These are phyloP conservation scores for Sternotherus odoratus DNA, from an alignment of 2,797 vertebrate species.

Conservation along the genomic window DNA sequence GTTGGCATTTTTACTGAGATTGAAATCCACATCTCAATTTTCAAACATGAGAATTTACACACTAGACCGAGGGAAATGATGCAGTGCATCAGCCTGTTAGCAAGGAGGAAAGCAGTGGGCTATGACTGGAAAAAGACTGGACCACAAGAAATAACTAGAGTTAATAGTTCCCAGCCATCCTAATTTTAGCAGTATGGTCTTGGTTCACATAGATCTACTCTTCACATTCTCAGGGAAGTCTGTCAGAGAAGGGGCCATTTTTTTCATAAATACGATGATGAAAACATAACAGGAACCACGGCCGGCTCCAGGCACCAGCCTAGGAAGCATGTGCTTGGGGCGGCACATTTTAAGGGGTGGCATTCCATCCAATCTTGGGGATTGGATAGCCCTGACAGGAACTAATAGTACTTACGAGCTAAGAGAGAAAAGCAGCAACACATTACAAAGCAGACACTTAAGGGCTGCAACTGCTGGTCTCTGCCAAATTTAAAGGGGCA, in stretches of 20 bases:
- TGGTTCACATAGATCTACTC: not conserved
- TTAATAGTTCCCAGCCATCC: not conserved
- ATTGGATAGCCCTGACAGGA: too few species aligned
- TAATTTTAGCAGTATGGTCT: constrained; percentile 9
- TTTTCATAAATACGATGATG: not conserved
- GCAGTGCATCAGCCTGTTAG: not conserved
- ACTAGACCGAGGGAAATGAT: not conserved
- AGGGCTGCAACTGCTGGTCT: not conserved
- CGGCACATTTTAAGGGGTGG: too few species aligned
- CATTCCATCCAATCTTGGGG: too few species aligned
- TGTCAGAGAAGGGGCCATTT: not conserved
- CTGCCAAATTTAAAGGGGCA: not conserved
- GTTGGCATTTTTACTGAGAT: constrained; percentile 53
- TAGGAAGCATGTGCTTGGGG: too few species aligned
- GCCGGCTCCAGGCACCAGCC: too few species aligned
- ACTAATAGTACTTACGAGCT: not conserved
- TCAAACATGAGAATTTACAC: constrained; percentile 23
- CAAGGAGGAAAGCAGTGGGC: constrained; percentile 2
- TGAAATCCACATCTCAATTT: constrained; percentile 49
- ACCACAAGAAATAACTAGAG: not conserved
- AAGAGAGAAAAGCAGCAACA: constrained; percentile 19
- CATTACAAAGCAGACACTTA: not conserved
- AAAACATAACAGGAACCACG: not conserved
- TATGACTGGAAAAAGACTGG: constrained; percentile 15
- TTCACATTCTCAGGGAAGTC: not conserved